Evolutionary conservation across 1,140 invertebrate species (phyloP).

Genomic region (Varroa destructor): DNA sequence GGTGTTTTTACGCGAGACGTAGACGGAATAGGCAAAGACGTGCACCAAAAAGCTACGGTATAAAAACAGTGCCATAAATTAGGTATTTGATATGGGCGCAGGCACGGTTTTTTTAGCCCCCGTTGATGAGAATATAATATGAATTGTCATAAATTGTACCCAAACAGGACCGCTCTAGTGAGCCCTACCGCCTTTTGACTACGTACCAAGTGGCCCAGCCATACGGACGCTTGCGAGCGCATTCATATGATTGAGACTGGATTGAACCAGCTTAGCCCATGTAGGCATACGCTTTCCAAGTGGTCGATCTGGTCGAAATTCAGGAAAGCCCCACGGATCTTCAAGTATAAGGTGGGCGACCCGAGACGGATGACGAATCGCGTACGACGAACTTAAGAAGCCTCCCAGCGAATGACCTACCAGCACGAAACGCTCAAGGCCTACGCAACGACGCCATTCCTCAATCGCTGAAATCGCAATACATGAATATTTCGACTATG

Average conservation of each 20-base stretch:
- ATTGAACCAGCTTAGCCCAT: conserved; percentile 60
- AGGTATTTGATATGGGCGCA: too few species aligned
- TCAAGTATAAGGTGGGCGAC: conserved; percentile 81
- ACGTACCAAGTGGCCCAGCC: conserved; percentile 62
- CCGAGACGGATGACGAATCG: conserved; percentile 62
- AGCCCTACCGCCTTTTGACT: too few species aligned
- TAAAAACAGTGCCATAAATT: too few species aligned
- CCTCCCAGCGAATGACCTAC: conserved; percentile 90
- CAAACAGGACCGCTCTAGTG: too few species aligned
- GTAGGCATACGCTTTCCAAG: conserved; percentile 51
- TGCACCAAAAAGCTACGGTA: too few species aligned
- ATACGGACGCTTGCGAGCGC: conserved; percentile 76
- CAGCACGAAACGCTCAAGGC: conserved; percentile 74
- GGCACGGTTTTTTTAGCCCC: too few species aligned
- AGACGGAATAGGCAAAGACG: too few species aligned
- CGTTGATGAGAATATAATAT: too few species aligned
- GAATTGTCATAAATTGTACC: too few species aligned
- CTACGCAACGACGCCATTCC: conserved; percentile 80
- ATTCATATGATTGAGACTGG: conserved; percentile 65
- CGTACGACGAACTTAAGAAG: conserved; percentile 80
- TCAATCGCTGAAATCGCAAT: conserved; percentile 49
- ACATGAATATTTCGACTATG: too few species aligned
- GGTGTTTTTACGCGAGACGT: too few species aligned
- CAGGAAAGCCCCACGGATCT: conserved; percentile 93
- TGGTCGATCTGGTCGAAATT: conserved; percentile 42